phyloP scores from a whole-genome alignment of 2,888 invertebrate genomes.

The Drosophila anceps region DNA sequence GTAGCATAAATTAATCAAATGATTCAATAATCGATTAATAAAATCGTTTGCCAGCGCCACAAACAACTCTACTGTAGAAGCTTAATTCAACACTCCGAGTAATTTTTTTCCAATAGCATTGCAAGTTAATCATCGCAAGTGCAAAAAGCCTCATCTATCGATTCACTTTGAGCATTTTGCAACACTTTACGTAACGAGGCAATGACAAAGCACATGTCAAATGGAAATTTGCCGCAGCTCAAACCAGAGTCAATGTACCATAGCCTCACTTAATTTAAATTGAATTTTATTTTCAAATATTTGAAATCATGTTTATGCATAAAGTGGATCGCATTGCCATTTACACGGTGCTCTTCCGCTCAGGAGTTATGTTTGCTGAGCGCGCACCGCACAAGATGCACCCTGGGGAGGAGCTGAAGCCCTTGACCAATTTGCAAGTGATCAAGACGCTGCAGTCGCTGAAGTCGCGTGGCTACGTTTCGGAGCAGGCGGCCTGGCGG shows the following conservation, averaged over 20 bases:
- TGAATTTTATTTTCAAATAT: background rate
- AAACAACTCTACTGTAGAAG: background rate
- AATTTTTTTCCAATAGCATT: too few relatives aligned
- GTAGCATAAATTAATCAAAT: too few relatives aligned
- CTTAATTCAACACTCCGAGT: background rate
- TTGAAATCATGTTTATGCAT: slow-evolving; percentile 24
- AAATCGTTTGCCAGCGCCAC: too few relatives aligned
- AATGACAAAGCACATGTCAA: background rate
- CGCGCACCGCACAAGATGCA: slow-evolving; percentile 33
- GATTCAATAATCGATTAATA: too few relatives aligned
- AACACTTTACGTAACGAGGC: background rate
- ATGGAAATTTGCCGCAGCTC: background rate
- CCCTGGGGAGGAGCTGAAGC: slow-evolving; percentile 24
- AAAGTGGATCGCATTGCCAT: slow-evolving; percentile 40
- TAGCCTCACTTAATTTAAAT: background rate
- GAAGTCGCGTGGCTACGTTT: slow-evolving; percentile 37
- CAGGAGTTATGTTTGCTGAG: slow-evolving; percentile 42
- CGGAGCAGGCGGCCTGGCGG: slow-evolving; percentile 42
- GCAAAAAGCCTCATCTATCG: background rate
- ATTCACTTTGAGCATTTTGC: background rate
- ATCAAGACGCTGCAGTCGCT: slow-evolving; percentile 44
- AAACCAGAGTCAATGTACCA: background rate
- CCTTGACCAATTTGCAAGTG: slow-evolving; percentile 46
- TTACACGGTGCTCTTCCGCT: slow-evolving; percentile 35
- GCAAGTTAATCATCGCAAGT: background rate